A percentile compares a stretch with the other conserved stretches of the same genome.
These are phyloP conservation scores for Chymomyza amoena DNA, from an alignment of 2,888 invertebrate genomes.

Conservation along the genomic window DNA sequence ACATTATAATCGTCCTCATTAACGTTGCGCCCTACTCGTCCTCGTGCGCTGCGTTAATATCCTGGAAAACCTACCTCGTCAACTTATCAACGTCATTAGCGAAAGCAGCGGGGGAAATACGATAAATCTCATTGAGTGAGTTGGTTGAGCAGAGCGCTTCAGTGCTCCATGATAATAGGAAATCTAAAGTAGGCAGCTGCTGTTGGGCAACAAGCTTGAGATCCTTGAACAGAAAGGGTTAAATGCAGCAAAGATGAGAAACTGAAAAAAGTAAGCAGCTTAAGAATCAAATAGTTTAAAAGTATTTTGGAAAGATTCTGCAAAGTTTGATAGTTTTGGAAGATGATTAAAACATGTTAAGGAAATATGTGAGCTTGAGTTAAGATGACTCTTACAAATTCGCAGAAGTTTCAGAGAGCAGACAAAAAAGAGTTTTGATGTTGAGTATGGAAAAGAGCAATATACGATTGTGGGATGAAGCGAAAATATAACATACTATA, in stretches of 20 bases:
- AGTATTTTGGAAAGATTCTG: too few species aligned
- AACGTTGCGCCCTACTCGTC: conserved; percentile 37
- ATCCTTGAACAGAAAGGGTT: neutral
- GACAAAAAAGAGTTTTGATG: too few species aligned
- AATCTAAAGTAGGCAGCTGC: neutral
- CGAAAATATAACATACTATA: too few species aligned
- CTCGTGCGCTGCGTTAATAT: conserved; percentile 61
- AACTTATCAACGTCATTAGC: conserved; percentile 73
- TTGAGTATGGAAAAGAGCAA: too few species aligned
- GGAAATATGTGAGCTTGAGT: too few species aligned
- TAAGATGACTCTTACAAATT: too few species aligned
- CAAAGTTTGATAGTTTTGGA: too few species aligned
- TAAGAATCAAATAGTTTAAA: too few species aligned
- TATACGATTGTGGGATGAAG: too few species aligned
- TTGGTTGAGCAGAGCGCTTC: neutral
- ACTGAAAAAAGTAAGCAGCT: too few species aligned
- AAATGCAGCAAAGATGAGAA: neutral
- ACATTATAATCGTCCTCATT: conserved; percentile 73
- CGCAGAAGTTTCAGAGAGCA: too few species aligned
- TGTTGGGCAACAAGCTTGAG: neutral
- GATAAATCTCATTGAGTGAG: neutral
- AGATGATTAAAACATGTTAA: too few species aligned
- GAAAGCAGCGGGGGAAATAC: conserved; percentile 36
- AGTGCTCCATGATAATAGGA: neutral
- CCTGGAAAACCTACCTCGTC: conserved; percentile 74